Evolutionary conservation across 2,888 invertebrate species (phyloP).

Genomic region (Parelbella ahira): DNA sequence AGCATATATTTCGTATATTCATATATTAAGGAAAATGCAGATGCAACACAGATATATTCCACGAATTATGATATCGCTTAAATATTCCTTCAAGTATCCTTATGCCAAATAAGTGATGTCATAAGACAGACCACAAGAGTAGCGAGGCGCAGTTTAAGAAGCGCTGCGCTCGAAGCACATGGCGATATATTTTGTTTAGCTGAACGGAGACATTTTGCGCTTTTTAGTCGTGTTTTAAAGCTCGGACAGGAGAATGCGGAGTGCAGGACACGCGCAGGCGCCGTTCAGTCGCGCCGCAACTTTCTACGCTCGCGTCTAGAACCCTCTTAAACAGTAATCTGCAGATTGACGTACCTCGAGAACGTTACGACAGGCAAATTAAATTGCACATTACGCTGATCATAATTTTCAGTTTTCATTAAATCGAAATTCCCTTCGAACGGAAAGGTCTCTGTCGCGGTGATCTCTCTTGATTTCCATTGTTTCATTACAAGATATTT

Average conservation of each 20-base stretch:
- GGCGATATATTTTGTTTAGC: constrained; percentile 56
- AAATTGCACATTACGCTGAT: constrained; percentile 61
- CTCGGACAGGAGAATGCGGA: constrained; percentile 70
- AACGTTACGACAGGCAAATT: constrained; percentile 73
- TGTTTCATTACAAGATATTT: constrained; percentile 14
- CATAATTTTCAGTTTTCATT: constrained; percentile 44
- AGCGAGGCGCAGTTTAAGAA: constrained; percentile 21
- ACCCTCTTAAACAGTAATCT: constrained; percentile 76
- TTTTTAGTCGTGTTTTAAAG: constrained; percentile 66
- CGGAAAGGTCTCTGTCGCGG: constrained; percentile 31
- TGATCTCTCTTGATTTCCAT: constrained; percentile 25
- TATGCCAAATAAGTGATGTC: too few species aligned
- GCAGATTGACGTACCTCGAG: constrained; percentile 72
- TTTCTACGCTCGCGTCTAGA: constrained; percentile 78
- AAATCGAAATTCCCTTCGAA: constrained; percentile 31
- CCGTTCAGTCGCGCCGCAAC: constrained; percentile 76
- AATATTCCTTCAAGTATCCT: too few species aligned
- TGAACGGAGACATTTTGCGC: constrained; percentile 58
- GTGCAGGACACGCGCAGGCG: constrained; percentile 76
- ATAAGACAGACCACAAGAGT: too few species aligned
- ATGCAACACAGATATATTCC: too few species aligned
- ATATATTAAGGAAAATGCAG: too few species aligned
- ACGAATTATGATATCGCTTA: too few species aligned
- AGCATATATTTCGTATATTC: too few species aligned
- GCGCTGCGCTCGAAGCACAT: constrained; percentile 39